Evolutionary conservation across 2,888 invertebrate genomes (phyloP).

Genomic region (Homarus gammarus): DNA sequence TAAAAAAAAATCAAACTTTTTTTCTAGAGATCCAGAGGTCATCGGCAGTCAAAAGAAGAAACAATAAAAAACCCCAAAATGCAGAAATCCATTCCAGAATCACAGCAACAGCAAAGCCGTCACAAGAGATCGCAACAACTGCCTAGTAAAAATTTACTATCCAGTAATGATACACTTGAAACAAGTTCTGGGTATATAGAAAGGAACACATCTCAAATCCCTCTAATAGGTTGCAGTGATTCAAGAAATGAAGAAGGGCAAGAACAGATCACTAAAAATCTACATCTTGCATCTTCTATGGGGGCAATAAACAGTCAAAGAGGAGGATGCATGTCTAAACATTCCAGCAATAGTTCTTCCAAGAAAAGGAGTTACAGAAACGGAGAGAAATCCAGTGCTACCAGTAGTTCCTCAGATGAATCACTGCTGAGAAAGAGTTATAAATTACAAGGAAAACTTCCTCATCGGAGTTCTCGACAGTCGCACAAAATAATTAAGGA

Average conservation of each 20-base stretch:
- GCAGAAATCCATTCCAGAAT: neutral
- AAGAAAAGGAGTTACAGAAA: neutral
- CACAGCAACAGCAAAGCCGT: neutral
- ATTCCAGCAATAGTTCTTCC: neutral
- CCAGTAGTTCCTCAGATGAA: neutral
- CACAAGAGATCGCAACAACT: neutral
- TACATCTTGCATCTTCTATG: neutral
- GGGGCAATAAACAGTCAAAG: neutral
- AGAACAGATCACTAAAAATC: neutral
- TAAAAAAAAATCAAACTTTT: no score
- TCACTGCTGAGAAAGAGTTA: neutral
- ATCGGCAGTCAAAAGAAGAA: neutral
- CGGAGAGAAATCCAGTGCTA: neutral
- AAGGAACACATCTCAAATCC: neutral
- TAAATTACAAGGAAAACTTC: neutral
- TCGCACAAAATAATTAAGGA: neutral
- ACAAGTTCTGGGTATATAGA: neutral
- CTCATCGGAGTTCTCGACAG: neutral
- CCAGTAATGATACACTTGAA: neutral
- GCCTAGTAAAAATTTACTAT: neutral
- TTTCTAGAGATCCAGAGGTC: neutral
- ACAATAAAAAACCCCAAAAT: neutral
- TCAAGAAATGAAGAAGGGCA: neutral
- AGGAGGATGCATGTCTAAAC: neutral
- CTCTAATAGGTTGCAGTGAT: neutral